A percentile compares a stretch with the other conserved stretches of the same genome.
Evolutionary conservation across 2,888 invertebrate genomes (phyloP).

Genomic region (Erebia palarica): DNA sequence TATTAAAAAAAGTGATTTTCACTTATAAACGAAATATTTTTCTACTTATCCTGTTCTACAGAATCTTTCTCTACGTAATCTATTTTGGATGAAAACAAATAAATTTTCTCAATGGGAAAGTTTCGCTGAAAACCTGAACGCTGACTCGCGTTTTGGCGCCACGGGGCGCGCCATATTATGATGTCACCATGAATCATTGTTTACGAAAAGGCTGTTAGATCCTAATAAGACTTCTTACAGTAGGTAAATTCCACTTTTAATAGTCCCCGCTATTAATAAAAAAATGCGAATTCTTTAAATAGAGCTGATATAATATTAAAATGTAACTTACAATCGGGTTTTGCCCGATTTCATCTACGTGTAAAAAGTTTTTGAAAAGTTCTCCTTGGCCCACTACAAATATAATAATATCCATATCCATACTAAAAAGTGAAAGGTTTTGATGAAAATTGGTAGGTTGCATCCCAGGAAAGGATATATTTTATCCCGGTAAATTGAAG

Average conservation of each 20-base stretch:
- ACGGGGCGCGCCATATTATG: conserved; percentile 34
- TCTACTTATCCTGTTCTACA: conserved; percentile 14
- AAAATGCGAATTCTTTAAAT: not conserved
- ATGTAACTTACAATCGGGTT: not conserved
- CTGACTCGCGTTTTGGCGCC: conserved; percentile 29
- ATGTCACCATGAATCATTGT: conserved; percentile 39
- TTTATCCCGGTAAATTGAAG: no score
- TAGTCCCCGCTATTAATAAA: conserved; percentile 9
- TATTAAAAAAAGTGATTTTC: conserved; percentile 3
- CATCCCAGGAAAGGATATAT: no score
- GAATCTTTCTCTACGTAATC: not conserved
- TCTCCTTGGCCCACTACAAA: no score
- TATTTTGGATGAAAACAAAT: conserved; percentile 24
- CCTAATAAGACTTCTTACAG: conserved; percentile 28
- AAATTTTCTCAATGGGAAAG: conserved; percentile 26
- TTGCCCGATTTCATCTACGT: no score
- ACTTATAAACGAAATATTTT: conserved; percentile 13
- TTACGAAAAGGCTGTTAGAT: conserved; percentile 37
- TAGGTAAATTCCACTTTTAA: conserved; percentile 19
- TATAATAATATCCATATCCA: no score
- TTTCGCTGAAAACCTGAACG: conserved; percentile 27
- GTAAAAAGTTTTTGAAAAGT: no score
- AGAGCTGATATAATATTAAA: not conserved
- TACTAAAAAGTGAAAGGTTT: no score
- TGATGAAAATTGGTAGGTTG: no score